These are phyloP conservation scores for Agriotes lineatus DNA, from an alignment of 2,888 invertebrate species.

Conservation along the genomic window DNA sequence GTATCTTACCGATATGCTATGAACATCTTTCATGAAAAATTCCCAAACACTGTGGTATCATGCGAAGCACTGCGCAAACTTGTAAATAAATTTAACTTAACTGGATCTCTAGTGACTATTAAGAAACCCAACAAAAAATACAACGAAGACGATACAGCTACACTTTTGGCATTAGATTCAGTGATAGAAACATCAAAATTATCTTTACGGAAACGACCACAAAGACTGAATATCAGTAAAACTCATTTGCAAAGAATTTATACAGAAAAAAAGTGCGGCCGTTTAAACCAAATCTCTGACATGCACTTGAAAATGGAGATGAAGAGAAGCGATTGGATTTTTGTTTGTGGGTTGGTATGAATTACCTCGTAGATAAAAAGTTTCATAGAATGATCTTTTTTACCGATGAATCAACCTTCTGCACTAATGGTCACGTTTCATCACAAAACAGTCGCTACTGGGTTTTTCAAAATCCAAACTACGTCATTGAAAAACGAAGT, in stretches of 20 bases:
- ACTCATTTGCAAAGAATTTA: conserved; percentile 9
- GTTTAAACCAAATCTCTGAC: conserved; percentile 11
- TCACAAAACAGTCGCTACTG: background rate
- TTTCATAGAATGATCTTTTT: conserved; percentile 13
- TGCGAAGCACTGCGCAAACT: conserved; percentile 15
- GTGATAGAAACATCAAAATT: background rate
- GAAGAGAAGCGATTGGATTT: conserved; percentile 9
- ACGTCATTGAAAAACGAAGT: background rate
- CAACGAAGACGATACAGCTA: background rate
- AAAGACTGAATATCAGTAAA: conserved; percentile 13
- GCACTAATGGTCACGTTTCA: no score
- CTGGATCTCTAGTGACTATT: conserved; percentile 2
- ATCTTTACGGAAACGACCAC: conserved; percentile 12
- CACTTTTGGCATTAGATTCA: conserved; percentile 4
- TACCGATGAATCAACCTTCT: no score
- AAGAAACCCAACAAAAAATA: background rate
- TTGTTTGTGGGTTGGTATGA: conserved; percentile 16
- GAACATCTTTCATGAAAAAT: conserved; percentile 15
- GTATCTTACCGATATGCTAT: conserved; percentile 18
- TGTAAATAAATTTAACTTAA: conserved; percentile 17
- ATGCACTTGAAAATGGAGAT: conserved; percentile 22
- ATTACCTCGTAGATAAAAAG: background rate
- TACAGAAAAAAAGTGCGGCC: conserved; percentile 10
- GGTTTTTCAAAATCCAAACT: background rate
- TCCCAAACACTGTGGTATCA: conserved; percentile 9